Percentiles rank a stretch among this genome's conserved stretches.
phyloP scores from a whole-genome alignment of 2,888 invertebrate species.

The Drosophila tripunctata region DNA sequence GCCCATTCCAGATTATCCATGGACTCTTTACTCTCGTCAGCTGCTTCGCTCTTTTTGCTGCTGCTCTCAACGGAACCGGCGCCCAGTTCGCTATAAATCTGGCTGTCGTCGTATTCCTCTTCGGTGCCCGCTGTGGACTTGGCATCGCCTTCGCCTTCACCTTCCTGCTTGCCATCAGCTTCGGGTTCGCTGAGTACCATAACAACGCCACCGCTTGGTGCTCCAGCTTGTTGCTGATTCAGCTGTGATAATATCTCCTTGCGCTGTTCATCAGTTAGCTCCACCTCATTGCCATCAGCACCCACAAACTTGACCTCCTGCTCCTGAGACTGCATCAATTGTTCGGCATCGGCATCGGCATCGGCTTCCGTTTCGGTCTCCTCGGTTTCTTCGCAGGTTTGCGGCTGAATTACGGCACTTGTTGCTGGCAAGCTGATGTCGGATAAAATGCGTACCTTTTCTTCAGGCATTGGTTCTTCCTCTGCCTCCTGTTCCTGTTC shows the following conservation, averaged over 20 bases:
- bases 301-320: conserved; percentile 85
- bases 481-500: conserved; percentile 84
- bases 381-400: conserved; percentile 72
- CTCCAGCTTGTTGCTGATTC: conserved; percentile 82
- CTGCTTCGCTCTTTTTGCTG: conserved; percentile 50
- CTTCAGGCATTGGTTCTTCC: conserved; percentile 29
- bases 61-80: conserved; percentile 51
- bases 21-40: conserved; percentile 81
- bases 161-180: conserved; percentile 58
- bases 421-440: conserved; percentile 82
- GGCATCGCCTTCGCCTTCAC: conserved; percentile 56
- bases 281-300: conserved; percentile 84
- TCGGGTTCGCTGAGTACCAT: conserved; percentile 83
- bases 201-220: conserved; percentile 82
- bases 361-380: conserved; percentile 83
- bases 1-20: conserved; percentile 82
- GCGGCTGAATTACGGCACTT: conserved; percentile 52
- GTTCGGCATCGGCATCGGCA: conserved; percentile 84
- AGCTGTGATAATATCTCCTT: conserved; percentile 84
- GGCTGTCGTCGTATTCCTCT: conserved; percentile 77
- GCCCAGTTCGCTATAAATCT: conserved; percentile 77
- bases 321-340: conserved; percentile 83
- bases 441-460: conserved; percentile 86
- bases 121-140: conserved; percentile 66
- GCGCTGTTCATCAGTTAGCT: conserved; percentile 83